Evolutionary conservation across 64 coral and sea anemone species (phyloP).

Genomic region (Stichodactyla helianthus): DNA sequence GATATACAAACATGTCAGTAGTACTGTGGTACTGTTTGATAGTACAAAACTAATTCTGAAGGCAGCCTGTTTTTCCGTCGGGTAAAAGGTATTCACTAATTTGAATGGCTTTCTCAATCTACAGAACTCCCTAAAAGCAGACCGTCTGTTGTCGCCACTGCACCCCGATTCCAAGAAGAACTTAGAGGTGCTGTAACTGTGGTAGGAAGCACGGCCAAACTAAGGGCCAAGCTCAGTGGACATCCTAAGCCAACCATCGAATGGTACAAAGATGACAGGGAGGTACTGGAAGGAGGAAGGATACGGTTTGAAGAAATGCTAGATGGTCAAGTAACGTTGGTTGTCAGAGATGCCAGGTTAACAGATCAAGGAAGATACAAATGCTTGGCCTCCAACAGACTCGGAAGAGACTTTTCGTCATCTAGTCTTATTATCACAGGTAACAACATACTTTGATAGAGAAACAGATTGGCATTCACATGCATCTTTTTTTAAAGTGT

Average conservation of each 20-base stretch:
- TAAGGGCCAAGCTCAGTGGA: conserved; percentile 59
- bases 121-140: conserved; percentile 38
- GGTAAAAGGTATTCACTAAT: neutral
- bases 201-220: conserved; percentile 50
- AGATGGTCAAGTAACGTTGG: conserved; percentile 26
- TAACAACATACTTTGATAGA: neutral
- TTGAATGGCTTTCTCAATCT: neutral
- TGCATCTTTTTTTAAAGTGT: too few species aligned
- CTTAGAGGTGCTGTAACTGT: conserved; percentile 46
- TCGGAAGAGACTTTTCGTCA: conserved; percentile 30
- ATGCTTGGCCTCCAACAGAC: conserved; percentile 48
- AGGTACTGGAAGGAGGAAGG: conserved; percentile 57
- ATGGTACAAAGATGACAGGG: conserved; percentile 84
- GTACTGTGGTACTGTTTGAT: too few species aligned
- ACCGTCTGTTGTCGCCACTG: conserved; percentile 25
- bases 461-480: too few species aligned
- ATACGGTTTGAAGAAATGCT: conserved; percentile 30
- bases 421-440: conserved; percentile 41
- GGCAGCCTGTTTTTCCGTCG: neutral
- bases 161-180: conserved; percentile 65
- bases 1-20: too few species aligned
- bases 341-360: conserved; percentile 15
- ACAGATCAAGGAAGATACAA: conserved; percentile 44
- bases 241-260: conserved; percentile 54
- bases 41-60: too few species aligned